Percentiles rank a stretch among this genome's conserved stretches.
These are phyloP conservation scores for Drosophila kohkoa DNA, from an alignment of 1,140 invertebrate genomes.

Conservation along the genomic window DNA sequence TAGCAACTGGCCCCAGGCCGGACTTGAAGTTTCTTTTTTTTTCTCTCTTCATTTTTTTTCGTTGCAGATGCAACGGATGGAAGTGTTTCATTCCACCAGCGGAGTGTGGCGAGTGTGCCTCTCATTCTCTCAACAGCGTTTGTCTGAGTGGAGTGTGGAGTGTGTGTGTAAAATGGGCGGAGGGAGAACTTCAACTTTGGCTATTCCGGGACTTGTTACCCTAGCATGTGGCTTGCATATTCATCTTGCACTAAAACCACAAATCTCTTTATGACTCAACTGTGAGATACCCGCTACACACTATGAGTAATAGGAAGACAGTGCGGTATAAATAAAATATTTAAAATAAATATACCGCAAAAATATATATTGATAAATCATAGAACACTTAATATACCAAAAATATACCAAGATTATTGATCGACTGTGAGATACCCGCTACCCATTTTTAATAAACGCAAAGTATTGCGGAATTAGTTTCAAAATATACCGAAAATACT, in stretches of 20 bases:
- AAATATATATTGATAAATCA: too few relatives aligned
- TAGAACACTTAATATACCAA: too few relatives aligned
- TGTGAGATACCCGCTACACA: too few relatives aligned
- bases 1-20: slow-evolving; percentile 37
- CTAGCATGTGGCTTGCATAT: slow-evolving; percentile 40
- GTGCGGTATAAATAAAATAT: too few relatives aligned
- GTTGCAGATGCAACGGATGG: slow-evolving; percentile 39
- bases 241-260: slow-evolving; percentile 12
- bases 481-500: too few relatives aligned
- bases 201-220: slow-evolving; percentile 19
- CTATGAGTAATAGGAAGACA: too few relatives aligned
- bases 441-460: too few relatives aligned
- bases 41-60: not conserved
- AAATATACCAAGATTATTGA: too few relatives aligned
- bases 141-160: not conserved
- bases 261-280: slow-evolving; percentile 7
- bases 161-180: not conserved
- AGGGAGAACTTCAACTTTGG: not conserved
- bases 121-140: not conserved
- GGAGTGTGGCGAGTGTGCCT: not conserved
- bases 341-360: too few relatives aligned
- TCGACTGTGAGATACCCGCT: too few relatives aligned
- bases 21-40: slow-evolving; percentile 47
- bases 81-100: slow-evolving; percentile 41
- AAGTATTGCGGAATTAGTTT: too few relatives aligned